A percentile compares a stretch with the other conserved stretches of the same genome.
phyloP scores from a whole-genome alignment of 2,113 vertebrate species.

The Hippocampus guttulatus region DNA sequence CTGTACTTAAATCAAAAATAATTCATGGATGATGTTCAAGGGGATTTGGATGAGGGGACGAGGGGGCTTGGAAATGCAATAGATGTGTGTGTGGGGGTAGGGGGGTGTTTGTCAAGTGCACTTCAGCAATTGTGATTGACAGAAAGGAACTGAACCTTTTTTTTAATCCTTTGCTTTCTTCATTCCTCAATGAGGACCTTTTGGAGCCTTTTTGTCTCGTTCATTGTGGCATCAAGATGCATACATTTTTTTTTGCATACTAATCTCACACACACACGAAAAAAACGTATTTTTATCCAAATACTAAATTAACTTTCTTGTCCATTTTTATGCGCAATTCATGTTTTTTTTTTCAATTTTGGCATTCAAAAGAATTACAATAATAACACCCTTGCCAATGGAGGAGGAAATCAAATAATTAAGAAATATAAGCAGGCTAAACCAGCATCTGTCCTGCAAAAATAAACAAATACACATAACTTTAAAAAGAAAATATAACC shows the following conservation, averaged over 20 bases:
- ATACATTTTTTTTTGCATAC: neutral
- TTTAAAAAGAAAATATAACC: neutral
- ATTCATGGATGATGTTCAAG: conserved; percentile 16
- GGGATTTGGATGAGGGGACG: neutral
- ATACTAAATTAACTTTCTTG: neutral
- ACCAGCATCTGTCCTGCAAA: no score
- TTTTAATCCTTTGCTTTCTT: neutral
- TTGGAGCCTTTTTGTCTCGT: neutral
- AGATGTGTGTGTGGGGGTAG: neutral
- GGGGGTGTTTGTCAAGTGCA: conserved; percentile 20
- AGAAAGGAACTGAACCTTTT: conserved; percentile 53
- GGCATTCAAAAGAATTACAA: neutral
- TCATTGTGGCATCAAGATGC: neutral
- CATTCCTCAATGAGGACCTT: neutral
- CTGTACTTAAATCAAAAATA: neutral
- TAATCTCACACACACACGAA: no score
- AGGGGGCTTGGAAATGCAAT: no score
- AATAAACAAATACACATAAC: neutral
- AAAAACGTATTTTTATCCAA: no score
- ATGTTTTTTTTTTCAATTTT: neutral
- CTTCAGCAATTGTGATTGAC: conserved; percentile 59
- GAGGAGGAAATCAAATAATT: no score
- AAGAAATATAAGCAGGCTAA: no score
- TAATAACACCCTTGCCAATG: neutral
- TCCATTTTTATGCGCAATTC: no score